Percentiles rank a stretch among this genome's conserved stretches.
phyloP scores from a whole-genome alignment of 2,797 vertebrate species.

The Macrochelys suwanniensis region DNA sequence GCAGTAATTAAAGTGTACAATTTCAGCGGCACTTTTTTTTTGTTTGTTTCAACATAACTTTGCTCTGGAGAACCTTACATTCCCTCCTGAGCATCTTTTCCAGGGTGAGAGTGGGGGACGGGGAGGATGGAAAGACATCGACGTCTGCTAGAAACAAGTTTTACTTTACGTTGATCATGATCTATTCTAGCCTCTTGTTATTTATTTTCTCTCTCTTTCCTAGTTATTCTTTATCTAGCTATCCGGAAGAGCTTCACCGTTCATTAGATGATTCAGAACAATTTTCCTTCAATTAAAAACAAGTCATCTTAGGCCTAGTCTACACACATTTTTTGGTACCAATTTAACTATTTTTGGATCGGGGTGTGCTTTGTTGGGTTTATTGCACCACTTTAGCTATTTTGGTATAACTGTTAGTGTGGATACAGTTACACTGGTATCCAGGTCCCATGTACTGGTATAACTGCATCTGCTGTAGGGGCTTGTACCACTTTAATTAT shows the following conservation, averaged over 20 bases:
- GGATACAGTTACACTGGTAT: neutral
- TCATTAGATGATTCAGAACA: neutral
- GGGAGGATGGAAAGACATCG: neutral
- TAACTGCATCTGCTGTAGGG: neutral
- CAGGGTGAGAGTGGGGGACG: neutral
- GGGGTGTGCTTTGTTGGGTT: too few species aligned
- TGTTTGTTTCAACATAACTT: neutral
- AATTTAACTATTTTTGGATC: neutral
- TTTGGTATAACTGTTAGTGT: neutral
- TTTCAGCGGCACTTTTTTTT: constrained; percentile 54
- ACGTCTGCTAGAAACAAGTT: neutral
- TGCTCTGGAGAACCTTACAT: neutral
- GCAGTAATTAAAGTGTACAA: constrained; percentile 70
- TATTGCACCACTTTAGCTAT: neutral
- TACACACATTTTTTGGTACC: neutral
- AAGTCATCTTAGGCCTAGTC: neutral
- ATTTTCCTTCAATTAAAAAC: neutral
- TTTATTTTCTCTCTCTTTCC: neutral
- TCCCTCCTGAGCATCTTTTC: neutral
- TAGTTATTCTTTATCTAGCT: neutral
- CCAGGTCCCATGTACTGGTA: neutral
- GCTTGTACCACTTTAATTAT: neutral
- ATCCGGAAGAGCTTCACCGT: neutral
- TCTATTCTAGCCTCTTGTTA: neutral
- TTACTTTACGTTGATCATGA: neutral